These are phyloP conservation scores for Gasterosteus aculeatus DNA, from an alignment of 2,113 vertebrate genomes.

Conservation along the genomic window DNA sequence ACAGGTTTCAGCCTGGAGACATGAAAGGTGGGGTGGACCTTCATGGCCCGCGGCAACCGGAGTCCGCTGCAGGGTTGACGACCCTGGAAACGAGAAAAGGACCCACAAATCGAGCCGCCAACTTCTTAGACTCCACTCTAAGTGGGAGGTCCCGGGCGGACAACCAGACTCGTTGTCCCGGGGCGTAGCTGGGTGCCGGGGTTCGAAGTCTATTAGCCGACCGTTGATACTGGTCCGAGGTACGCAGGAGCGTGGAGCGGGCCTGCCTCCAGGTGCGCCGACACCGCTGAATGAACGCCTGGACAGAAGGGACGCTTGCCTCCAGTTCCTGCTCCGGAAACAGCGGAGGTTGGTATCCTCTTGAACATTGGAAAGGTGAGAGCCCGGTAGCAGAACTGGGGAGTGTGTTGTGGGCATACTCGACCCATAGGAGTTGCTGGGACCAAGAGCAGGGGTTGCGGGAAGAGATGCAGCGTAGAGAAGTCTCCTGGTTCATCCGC, in stretches of 20 bases:
- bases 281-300: not conserved
- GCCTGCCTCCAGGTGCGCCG: no score
- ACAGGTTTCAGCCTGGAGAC: no score
- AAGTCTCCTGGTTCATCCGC: not conserved
- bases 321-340: not conserved
- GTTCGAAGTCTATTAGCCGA: not conserved
- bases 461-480: not conserved
- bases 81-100: not conserved
- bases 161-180: no score
- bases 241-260: no score
- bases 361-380: not conserved
- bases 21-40: no score
- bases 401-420: not conserved
- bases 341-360: not conserved
- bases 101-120: not conserved
- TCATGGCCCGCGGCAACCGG: no score
- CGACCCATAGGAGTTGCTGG: not conserved
- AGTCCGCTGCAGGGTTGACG: no score
- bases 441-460: not conserved
- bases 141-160: no score
- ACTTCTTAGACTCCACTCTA: no score
- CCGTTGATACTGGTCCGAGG: not conserved
- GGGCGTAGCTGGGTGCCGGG: no score
- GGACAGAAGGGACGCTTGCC: not conserved
- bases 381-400: not conserved